Conservation (phyloP, 2,113 vertebrate genomes). For the Gracilinanus agilis region DNA sequence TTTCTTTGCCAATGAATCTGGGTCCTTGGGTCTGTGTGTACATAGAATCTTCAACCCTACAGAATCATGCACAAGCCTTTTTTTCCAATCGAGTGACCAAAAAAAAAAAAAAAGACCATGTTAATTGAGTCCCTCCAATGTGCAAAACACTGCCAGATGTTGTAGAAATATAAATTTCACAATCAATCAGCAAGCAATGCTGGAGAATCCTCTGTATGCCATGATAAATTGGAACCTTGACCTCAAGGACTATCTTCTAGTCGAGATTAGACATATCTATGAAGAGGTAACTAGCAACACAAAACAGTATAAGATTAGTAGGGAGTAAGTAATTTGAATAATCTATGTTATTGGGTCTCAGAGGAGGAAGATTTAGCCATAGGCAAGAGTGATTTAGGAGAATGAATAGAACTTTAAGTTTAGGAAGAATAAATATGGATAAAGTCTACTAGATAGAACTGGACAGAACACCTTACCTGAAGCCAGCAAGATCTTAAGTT, state of each 20-base stretch:
- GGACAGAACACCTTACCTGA: neutral
- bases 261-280: neutral
- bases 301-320: neutral
- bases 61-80: neutral
- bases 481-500: neutral
- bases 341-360: neutral
- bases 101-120: neutral
- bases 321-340: neutral
- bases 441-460: neutral
- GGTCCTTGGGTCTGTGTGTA: neutral
- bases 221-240: too few species aligned
- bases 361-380: neutral
- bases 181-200: neutral
- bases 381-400: neutral
- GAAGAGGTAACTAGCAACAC: neutral
- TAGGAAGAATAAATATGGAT: neutral
- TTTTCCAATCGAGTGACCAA: neutral
- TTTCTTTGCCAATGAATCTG: neutral
- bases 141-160: neutral
- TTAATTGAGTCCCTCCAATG: neutral
- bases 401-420: neutral
- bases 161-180: neutral
- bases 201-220: neutral
- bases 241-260: neutral
- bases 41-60: neutral